Evolutionary conservation across 1,140 invertebrate genomes (phyloP).

Genomic region (Meteorus sp.): DNA sequence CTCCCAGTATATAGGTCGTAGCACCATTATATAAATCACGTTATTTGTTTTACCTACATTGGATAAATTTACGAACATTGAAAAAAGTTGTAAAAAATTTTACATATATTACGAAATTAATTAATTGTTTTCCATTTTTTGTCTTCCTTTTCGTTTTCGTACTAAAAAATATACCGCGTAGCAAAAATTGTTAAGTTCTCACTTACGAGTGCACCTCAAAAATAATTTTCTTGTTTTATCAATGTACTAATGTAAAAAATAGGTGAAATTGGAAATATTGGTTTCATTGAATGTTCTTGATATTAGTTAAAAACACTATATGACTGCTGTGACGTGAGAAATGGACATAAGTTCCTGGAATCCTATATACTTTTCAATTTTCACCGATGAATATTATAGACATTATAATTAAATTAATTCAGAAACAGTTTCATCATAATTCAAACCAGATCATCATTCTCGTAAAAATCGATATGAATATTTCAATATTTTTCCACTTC

Average conservation of each 20-base stretch:
- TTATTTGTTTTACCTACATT: constrained; percentile 29
- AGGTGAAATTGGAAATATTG: constrained; percentile 20
- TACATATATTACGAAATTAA: constrained; percentile 5
- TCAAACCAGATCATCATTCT: too few relatives aligned
- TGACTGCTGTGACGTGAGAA: background rate
- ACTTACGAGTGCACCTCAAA: constrained; percentile 21
- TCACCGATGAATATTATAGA: background rate
- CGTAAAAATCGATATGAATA: too few relatives aligned
- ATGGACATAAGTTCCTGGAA: background rate
- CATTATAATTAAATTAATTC: background rate
- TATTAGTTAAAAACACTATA: background rate
- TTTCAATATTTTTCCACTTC: too few relatives aligned
- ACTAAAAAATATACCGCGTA: constrained; percentile 25
- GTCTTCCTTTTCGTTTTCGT: constrained; percentile 17
- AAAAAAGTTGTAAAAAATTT: constrained; percentile 20
- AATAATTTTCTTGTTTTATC: constrained; percentile 25
- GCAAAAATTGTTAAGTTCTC: constrained; percentile 30
- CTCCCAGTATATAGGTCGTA: constrained; percentile 18
- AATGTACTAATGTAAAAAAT: constrained; percentile 27
- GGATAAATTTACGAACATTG: constrained; percentile 26
- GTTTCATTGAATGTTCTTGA: background rate
- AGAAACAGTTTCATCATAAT: too few relatives aligned
- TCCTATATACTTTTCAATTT: background rate
- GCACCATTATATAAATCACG: constrained; percentile 32
- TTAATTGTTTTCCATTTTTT: constrained; percentile 15